These are phyloP conservation scores for Fistularia commersonii DNA, from an alignment of 2,797 vertebrate species.

Conservation along the genomic window DNA sequence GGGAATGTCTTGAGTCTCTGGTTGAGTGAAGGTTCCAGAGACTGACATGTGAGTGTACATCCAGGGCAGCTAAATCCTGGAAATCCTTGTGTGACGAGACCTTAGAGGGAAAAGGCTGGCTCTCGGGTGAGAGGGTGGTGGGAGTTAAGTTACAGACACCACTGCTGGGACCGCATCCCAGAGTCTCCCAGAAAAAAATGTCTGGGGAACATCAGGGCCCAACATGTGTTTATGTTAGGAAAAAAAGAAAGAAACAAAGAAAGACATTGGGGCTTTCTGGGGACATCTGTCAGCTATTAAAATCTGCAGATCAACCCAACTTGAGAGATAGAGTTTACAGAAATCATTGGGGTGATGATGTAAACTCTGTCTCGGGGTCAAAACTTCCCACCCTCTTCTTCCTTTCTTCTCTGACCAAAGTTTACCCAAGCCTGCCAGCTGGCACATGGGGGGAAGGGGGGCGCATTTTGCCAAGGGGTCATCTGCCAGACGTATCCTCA, in stretches of 20 bases:
- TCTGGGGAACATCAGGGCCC: conserved; percentile 35
- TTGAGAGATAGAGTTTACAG: not conserved
- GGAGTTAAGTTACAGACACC: conserved; percentile 48
- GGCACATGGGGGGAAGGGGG: conserved; percentile 26
- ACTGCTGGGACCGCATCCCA: conserved; percentile 58
- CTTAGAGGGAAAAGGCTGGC: conserved; percentile 26
- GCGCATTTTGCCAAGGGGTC: conserved; percentile 40
- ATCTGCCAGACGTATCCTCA: conserved; percentile 60
- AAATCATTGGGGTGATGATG: conserved; percentile 4
- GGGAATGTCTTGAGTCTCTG: too few relatives aligned
- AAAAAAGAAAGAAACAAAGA: conserved; percentile 16
- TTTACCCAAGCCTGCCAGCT: conserved; percentile 47
- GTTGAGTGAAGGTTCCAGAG: too few relatives aligned
- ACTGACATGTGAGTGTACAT: conserved; percentile 4
- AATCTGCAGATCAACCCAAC: conserved; percentile 10
- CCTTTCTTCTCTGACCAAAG: conserved; percentile 8
- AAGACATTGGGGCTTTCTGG: conserved; percentile 8
- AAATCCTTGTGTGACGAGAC: conserved; percentile 17
- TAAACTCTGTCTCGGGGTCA: conserved; percentile 39
- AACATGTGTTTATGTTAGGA: conserved; percentile 24
- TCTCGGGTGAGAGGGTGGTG: conserved; percentile 33
- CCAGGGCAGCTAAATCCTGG: conserved; percentile 40
- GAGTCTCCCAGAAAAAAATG: conserved; percentile 28
- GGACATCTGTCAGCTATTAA: conserved; percentile 63
- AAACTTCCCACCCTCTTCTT: conserved; percentile 24